Evolutionary conservation across 2,113 vertebrate genomes (phyloP), one percentile per base, ranked within the genome.

Genomic region (Galbula dea): DNA sequence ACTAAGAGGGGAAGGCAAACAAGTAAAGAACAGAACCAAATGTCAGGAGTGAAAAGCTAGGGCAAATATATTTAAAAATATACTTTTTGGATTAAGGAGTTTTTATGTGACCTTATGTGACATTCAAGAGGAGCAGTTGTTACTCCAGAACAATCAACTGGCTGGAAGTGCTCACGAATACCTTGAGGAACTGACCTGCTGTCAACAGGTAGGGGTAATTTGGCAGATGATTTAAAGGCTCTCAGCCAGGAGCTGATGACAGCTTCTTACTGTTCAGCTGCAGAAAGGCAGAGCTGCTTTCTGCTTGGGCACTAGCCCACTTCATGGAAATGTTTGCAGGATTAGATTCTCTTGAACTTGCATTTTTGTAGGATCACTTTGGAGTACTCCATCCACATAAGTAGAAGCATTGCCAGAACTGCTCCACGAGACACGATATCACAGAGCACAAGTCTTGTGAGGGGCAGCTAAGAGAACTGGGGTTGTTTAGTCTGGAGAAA

Each of bases 241-340:
- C 57, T 15, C 16, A 71, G 21, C 7, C 41, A 54, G 41, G 21
- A 39, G 41, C 34, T 61, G 57, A 27, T 67, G 41, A 19, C 32
- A 57, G 16, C 10, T 84, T 55, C 18, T 55, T 48, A 2, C 14
- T 57, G 12, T 32, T 81, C 30, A 62, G 51, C n/a, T 7, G 2
- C 68, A n/a, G 61, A 36, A 71, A 54, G 37, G 11, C 3, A 3
- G 37, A 62, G 26, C 29, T 84, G 22, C n/a, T 86, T 61, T 36
- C 41, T 61, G 0, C 15, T 22, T 4, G 1, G 16, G 34, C 21
- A 4, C 3, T 51, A n/a, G 11, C 26, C 52, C 46, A 3, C 22
- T 52, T 68, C 41, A 12, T 36, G 39, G 17, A 37, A 65, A 29
- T 24, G 11, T 30, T 27, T 27, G 16, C 22, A 54, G 37, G 65